Base-by-base conservation (phyloP, 2,797 vertebrate species). In the Austrolebias charrua region DNA sequence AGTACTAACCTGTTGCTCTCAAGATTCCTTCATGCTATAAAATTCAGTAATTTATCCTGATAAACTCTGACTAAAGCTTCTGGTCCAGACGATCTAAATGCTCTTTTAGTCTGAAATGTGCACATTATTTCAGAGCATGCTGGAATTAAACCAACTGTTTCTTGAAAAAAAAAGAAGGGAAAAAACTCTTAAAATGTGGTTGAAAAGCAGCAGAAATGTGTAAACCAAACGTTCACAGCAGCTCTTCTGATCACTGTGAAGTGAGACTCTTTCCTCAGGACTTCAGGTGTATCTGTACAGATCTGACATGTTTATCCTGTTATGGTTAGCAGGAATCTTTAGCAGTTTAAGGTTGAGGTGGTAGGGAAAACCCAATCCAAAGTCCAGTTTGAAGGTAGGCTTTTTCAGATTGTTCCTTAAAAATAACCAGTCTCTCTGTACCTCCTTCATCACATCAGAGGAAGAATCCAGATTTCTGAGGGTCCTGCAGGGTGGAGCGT, bases 401-500 rank as follows among this genome's bases (percentile, higher is more conserved):
- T 4, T 49, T 31, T 45, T 28, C n/a, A 19, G 16, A 2, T 24
- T 16, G 11, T 33, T 60, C 33, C 14, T 6, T 35, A 20, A 20
- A 48, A 13, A 19, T 15, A n/a, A 33, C 8, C 2, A 2, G 55
- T 19, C n/a, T 16, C 4, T 29, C 56, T 33, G 53, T 20, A 54
- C 18, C 60, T 46, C 53, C 57, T 16, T 31, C 48, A 0, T 49
- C 54, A n/a, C 5, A 16, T 93, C 82, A 92, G 61, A 90, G 78
- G 66, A 89, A 87, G 47, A 88, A 91, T 19, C 86, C 86, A 4
- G 89, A 80, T 29, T 81, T 80, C 18, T 85, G 85, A 28, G 84
- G 74, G 77, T 91, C 91, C 15, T 83, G 84, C 1, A 84, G 75
- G 40, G 58, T 46, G 28, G 82, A 56, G 12, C 75, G 82, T 29